Conservation (phyloP, 2,113 vertebrate species). For the Lontra canadensis region DNA sequence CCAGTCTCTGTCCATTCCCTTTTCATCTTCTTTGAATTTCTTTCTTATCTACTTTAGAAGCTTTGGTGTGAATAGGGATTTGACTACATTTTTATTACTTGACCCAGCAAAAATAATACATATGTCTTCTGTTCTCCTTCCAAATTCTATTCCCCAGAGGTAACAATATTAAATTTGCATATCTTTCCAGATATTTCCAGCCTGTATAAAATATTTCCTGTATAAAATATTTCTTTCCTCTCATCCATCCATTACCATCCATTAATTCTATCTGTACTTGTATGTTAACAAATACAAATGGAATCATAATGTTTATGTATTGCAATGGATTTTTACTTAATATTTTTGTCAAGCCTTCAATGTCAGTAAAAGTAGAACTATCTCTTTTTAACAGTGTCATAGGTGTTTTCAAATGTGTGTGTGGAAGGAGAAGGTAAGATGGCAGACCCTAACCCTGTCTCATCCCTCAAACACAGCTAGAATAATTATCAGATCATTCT, state of each 20-base stretch:
- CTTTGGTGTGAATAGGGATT: neutral
- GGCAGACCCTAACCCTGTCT: neutral
- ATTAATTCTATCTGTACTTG: neutral
- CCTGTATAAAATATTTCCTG: slow-evolving; percentile 1
- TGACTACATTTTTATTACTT: slow-evolving; percentile 43
- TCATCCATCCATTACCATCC: neutral
- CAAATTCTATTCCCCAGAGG: neutral
- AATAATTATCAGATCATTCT: neutral
- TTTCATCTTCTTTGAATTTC: slow-evolving; percentile 13
- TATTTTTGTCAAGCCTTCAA: slow-evolving; percentile 12
- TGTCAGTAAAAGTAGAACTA: neutral
- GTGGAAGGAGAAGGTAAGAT: neutral
- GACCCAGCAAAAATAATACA: neutral
- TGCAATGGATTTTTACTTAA: slow-evolving; percentile 24
- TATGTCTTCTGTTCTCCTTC: neutral
- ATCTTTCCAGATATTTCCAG: neutral
- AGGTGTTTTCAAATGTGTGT: neutral
- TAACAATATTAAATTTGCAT: neutral
- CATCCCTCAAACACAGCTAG: neutral
- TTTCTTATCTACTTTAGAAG: slow-evolving; percentile 37
- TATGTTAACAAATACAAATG: slow-evolving; percentile 15
- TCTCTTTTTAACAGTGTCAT: neutral
- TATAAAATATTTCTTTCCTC: slow-evolving; percentile 4
- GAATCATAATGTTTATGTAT: slow-evolving; percentile 23
- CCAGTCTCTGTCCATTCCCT: neutral